Conservation (phyloP, 2,888 invertebrate genomes). For the Phengaris alcon region DNA sequence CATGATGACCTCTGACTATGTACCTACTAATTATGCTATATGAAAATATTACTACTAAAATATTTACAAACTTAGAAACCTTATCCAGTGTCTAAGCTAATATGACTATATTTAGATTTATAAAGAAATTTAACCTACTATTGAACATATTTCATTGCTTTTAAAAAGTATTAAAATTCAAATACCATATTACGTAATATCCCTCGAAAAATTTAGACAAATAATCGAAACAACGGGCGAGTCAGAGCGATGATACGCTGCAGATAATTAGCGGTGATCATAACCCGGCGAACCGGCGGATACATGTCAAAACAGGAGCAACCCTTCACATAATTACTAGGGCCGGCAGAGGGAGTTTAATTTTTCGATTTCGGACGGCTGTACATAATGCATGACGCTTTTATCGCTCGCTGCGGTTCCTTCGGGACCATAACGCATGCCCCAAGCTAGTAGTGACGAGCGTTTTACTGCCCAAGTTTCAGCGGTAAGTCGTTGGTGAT, state of each 20-base stretch:
- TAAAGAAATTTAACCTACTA: too few species aligned
- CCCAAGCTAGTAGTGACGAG: slow-evolving; percentile 41
- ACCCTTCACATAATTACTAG: slow-evolving; percentile 59
- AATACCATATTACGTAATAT: background rate
- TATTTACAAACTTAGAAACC: too few species aligned
- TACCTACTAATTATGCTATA: too few species aligned
- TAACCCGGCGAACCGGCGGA: slow-evolving; percentile 52
- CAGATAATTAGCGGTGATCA: slow-evolving; percentile 61
- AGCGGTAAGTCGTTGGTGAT: too few species aligned
- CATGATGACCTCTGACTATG: too few species aligned
- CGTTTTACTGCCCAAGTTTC: slow-evolving; percentile 26
- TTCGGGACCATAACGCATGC: slow-evolving; percentile 58
- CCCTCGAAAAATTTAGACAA: background rate
- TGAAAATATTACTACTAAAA: too few species aligned
- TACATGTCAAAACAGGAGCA: slow-evolving; percentile 53
- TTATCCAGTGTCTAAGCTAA: too few species aligned
- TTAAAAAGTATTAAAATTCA: too few species aligned
- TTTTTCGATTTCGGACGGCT: slow-evolving; percentile 77
- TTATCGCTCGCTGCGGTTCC: slow-evolving; percentile 75
- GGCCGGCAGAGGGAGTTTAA: slow-evolving; percentile 74
- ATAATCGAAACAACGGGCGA: slow-evolving; percentile 36
- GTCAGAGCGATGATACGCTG: slow-evolving; percentile 41
- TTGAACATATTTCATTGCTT: too few species aligned
- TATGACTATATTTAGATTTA: too few species aligned
- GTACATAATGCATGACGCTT: slow-evolving; percentile 77